These are phyloP conservation scores for Actinernus sp. DNA, from an alignment of 92 coral and sea anemone species.

Conservation along the genomic window DNA sequence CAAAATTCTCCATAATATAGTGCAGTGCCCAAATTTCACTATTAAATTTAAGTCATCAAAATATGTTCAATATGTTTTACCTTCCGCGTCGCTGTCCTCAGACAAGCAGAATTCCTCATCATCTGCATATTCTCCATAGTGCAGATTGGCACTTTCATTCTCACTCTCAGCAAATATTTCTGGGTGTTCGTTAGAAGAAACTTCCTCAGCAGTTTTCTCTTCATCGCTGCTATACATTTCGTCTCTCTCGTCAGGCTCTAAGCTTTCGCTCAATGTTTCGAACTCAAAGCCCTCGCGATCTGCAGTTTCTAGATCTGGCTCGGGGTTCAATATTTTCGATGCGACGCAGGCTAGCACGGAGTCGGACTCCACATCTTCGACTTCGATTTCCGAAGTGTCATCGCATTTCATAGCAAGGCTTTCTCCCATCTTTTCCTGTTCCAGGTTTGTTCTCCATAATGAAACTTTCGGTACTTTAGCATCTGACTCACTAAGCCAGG, in stretches of 20 bases:
- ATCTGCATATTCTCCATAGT: neutral
- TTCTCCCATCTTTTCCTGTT: no score
- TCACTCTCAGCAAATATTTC: neutral
- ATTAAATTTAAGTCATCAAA: neutral
- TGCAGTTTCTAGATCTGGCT: neutral
- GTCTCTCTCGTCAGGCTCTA: no score
- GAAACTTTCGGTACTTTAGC: neutral
- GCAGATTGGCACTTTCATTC: neutral
- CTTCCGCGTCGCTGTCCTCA: neutral
- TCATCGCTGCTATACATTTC: no score
- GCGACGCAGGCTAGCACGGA: no score
- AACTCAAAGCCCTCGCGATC: neutral
- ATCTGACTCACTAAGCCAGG: slow-evolving; percentile 1
- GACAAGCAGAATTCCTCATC: neutral
- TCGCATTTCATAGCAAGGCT: no score
- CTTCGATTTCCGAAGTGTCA: no score
- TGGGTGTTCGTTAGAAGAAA: neutral
- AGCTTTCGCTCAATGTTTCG: no score
- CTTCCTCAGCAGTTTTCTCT: neutral
- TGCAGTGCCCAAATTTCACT: no score
- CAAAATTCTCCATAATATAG: no score
- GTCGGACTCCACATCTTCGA: no score
- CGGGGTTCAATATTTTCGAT: neutral
- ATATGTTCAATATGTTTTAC: neutral
- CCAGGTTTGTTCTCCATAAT: neutral